A percentile compares a stretch with the other conserved stretches of the same genome.
Evolutionary conservation across 2,113 vertebrate genomes (phyloP).

Genomic region (Carassius gibelio): DNA sequence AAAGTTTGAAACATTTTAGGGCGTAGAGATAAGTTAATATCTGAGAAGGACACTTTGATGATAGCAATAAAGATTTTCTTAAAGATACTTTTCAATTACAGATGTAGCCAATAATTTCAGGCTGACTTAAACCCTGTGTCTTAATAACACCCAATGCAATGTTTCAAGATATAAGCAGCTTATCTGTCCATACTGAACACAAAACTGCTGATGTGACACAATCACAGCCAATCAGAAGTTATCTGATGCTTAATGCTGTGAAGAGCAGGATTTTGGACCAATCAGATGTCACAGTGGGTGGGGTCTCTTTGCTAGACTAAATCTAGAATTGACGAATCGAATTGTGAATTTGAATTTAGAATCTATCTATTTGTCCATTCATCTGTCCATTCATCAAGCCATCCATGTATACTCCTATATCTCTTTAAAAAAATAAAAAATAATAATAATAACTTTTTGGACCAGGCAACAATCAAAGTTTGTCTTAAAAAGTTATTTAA

Average conservation of each 20-base stretch:
- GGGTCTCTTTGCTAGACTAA: too few species aligned
- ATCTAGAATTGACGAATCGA: not conserved
- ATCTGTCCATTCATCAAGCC: too few species aligned
- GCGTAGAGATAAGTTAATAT: not conserved
- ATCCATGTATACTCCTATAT: too few species aligned
- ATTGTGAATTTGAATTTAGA: too few species aligned
- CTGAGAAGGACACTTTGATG: not conserved
- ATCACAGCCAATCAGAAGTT: too few species aligned
- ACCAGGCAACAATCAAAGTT: too few species aligned
- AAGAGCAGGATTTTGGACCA: not conserved
- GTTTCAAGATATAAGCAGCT: not conserved
- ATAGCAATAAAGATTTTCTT: not conserved
- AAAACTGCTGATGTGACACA: not conserved
- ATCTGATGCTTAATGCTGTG: too few species aligned
- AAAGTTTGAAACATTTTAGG: not conserved
- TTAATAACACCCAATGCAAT: not conserved
- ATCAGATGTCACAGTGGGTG: too few species aligned
- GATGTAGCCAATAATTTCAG: not conserved
- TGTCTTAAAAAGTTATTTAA: not conserved
- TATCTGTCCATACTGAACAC: not conserved
- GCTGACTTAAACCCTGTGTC: not conserved
- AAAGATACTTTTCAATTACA: not conserved
- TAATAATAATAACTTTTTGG: too few species aligned
- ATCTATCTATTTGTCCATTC: too few species aligned
- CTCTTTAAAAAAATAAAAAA: too few species aligned